Conservation (phyloP, 2,113 vertebrate genomes). For the Lepidothrix coronata region DNA sequence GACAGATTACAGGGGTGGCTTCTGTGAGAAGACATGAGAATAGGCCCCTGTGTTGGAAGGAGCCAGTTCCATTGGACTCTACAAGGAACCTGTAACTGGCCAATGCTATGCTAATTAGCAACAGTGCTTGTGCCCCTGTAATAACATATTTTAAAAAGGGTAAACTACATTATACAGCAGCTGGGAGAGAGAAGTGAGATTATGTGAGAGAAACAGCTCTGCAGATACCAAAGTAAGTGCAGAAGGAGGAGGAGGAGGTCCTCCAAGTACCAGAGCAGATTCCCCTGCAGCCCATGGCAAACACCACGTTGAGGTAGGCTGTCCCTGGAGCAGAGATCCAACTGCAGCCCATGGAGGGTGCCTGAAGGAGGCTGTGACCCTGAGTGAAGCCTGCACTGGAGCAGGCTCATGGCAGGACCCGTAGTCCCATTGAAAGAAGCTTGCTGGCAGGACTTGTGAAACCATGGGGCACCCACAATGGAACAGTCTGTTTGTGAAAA, state of each 20-base stretch:
- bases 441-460: not conserved
- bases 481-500: not conserved
- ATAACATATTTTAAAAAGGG: not conserved
- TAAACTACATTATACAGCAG: not conserved
- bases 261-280: not conserved
- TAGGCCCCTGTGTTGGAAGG: rapidly evolving
- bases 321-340: not conserved
- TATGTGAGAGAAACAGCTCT: not conserved
- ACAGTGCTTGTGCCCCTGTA: not conserved
- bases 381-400: rapidly evolving
- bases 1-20: not conserved
- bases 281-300: rapidly evolving
- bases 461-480: rapidly evolving
- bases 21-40: not conserved
- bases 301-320: not conserved
- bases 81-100: not conserved
- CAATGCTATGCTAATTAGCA: not conserved
- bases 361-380: not conserved
- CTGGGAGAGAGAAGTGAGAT: not conserved
- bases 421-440: not conserved
- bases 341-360: not conserved
- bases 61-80: rapidly evolving
- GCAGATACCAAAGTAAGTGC: not conserved
- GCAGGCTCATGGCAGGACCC: not conserved
- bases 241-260: not conserved